phyloP scores from a whole-genome alignment of 2,888 invertebrate species.

The Papilio gigon region DNA sequence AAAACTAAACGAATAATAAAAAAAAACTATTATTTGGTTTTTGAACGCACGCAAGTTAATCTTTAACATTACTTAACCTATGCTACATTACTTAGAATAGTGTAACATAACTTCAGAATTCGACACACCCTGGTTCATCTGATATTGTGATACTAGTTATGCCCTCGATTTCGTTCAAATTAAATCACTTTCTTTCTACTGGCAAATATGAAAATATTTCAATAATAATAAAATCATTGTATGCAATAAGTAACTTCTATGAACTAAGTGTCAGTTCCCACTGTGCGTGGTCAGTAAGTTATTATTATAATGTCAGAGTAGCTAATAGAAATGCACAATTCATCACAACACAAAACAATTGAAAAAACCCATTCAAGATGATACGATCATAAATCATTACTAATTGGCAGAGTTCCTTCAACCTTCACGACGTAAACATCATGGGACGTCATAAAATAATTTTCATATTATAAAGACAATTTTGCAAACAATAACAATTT shows the following conservation, averaged over 20 bases:
- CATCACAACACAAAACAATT: conserved; percentile 5
- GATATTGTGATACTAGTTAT: background rate
- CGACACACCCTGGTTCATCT: background rate
- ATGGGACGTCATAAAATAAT: background rate
- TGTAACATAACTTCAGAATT: background rate
- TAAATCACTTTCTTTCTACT: no score
- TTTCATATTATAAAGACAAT: conserved; percentile 8
- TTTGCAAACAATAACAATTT: background rate
- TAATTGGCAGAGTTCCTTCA: conserved; percentile 12
- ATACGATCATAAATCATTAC: conserved; percentile 14
- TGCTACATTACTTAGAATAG: background rate
- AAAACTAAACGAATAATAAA: conserved; percentile 1
- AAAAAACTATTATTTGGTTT: conserved; percentile 7
- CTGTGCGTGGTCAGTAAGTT: background rate
- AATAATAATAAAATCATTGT: no score
- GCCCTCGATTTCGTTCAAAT: background rate
- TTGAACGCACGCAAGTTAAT: conserved; percentile 7
- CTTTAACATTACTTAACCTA: background rate
- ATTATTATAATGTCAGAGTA: background rate
- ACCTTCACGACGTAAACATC: conserved; percentile 3
- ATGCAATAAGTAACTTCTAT: no score
- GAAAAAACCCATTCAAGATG: conserved; percentile 17
- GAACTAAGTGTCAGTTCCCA: no score
- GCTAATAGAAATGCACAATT: conserved; percentile 1
- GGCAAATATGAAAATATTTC: no score